Conservation (phyloP, 30 jellyfish, hydroid and myxozoan genomes). For the Aurelia sp. region DNA sequence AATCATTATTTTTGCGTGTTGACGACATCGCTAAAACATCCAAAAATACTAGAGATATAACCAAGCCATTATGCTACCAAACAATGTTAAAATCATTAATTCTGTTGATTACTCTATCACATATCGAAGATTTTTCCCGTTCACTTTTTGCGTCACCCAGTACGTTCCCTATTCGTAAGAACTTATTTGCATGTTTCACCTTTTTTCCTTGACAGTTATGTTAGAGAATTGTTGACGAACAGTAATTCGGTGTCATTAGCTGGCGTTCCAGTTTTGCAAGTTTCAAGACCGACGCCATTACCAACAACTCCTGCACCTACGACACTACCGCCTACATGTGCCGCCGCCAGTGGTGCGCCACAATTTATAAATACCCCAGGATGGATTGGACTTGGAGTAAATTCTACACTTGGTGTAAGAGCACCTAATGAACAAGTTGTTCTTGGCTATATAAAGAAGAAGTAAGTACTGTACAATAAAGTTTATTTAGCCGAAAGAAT, state of each 20-base stretch:
- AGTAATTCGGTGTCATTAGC: constrained; percentile 67
- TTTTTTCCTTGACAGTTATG: constrained; percentile 43
- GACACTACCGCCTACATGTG: constrained; percentile 89
- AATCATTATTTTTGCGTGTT: too few relatives aligned
- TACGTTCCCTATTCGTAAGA: neutral
- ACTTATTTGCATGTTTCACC: neutral
- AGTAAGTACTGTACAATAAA: constrained; percentile 6
- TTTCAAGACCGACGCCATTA: constrained; percentile 46
- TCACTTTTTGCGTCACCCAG: too few relatives aligned
- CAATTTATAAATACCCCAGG: constrained; percentile 30
- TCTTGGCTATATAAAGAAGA: constrained; percentile 33
- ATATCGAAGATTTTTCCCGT: too few relatives aligned
- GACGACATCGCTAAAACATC: neutral
- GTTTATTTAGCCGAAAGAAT: too few relatives aligned
- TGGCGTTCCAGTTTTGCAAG: constrained; percentile 63
- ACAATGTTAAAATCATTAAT: too few relatives aligned
- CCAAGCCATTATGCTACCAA: too few relatives aligned
- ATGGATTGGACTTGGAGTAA: constrained; percentile 65
- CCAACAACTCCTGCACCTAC: constrained; percentile 88
- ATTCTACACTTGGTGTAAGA: constrained; percentile 65
- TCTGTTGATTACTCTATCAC: too few relatives aligned
- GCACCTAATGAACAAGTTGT: constrained; percentile 45
- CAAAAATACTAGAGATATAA: too few relatives aligned
- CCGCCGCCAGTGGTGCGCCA: constrained; percentile 72
- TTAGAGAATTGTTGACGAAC: constrained; percentile 8